Conservation (phyloP, 2,797 vertebrate genomes). For the Chaunax sp. region DNA sequence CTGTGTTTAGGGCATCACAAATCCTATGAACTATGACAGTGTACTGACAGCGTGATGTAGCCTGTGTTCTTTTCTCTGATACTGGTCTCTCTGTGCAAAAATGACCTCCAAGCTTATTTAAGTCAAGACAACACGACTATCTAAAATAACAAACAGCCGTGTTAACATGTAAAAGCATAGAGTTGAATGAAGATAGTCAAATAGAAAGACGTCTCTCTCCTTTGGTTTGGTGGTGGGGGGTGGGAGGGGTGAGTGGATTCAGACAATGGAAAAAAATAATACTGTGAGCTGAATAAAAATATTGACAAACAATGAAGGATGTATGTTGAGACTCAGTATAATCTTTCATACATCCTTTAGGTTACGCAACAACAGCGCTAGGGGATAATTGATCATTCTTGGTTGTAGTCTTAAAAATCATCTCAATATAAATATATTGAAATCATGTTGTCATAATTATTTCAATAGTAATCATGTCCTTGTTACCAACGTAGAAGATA, state of each 20-base stretch:
- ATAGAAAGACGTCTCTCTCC: too few relatives aligned
- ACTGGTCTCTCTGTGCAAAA: not conserved
- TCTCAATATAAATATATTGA: constrained; percentile 6
- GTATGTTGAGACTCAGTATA: not conserved
- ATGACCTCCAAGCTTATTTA: constrained; percentile 1
- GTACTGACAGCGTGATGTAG: constrained; percentile 13
- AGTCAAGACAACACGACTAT: constrained; percentile 9
- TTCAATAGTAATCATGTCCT: not conserved
- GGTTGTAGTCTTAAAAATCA: not conserved
- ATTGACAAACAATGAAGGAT: constrained; percentile 1
- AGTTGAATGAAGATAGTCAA: too few relatives aligned
- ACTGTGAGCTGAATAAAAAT: too few relatives aligned
- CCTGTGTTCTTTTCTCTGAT: constrained; percentile 8
- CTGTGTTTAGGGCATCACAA: constrained; percentile 39
- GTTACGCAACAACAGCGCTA: too few relatives aligned
- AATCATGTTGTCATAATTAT: not conserved
- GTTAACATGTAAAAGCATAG: too few relatives aligned
- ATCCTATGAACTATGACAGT: constrained; percentile 33
- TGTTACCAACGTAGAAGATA: not conserved
- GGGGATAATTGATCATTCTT: not conserved
- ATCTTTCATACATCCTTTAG: not conserved
- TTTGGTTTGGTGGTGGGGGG: too few relatives aligned
- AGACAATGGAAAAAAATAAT: too few relatives aligned
- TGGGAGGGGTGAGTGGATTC: too few relatives aligned
- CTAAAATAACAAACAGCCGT: not conserved